phyloP scores from a whole-genome alignment of 2,888 invertebrate species.

The Meganola albula region DNA sequence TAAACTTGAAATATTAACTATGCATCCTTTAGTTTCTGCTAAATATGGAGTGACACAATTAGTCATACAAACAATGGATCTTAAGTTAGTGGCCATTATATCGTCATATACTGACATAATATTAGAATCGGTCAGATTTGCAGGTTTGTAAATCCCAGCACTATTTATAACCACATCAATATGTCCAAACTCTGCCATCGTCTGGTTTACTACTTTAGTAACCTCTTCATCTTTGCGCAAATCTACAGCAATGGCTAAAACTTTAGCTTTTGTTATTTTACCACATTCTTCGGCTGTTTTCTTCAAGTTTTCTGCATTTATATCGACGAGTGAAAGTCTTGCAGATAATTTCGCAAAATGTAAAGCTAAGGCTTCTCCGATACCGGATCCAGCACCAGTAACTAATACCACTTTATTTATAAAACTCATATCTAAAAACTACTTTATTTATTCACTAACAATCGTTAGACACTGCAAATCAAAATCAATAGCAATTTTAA shows the following conservation, averaged over 20 bases:
- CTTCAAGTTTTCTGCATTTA: conserved; percentile 28
- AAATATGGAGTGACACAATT: conserved; percentile 28
- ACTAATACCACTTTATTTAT: conserved; percentile 39
- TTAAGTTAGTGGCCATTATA: conserved; percentile 34
- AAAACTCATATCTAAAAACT: conserved; percentile 38
- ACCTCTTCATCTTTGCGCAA: conserved; percentile 32
- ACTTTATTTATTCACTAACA: no score
- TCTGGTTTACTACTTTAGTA: conserved; percentile 30
- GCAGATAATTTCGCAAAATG: conserved; percentile 41
- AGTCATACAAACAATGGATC: conserved; percentile 34
- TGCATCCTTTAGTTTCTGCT: conserved; percentile 34
- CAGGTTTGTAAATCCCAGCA: conserved; percentile 29
- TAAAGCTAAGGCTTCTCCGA: conserved; percentile 40
- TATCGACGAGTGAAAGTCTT: conserved; percentile 37
- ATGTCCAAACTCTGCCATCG: conserved; percentile 30
- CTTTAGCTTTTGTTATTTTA: conserved; percentile 31
- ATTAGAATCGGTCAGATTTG: conserved; percentile 25
- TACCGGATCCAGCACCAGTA: conserved; percentile 41
- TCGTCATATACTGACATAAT: conserved; percentile 33
- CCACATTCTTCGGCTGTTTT: conserved; percentile 30
- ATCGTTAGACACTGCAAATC: no score
- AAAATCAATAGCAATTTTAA: no score
- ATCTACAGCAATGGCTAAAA: conserved; percentile 32
- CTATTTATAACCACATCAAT: conserved; percentile 42
- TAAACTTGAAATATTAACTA: conserved; percentile 42